phyloP scores from a whole-genome alignment of 2,888 invertebrate species.

The Asteroscopus sphinx region DNA sequence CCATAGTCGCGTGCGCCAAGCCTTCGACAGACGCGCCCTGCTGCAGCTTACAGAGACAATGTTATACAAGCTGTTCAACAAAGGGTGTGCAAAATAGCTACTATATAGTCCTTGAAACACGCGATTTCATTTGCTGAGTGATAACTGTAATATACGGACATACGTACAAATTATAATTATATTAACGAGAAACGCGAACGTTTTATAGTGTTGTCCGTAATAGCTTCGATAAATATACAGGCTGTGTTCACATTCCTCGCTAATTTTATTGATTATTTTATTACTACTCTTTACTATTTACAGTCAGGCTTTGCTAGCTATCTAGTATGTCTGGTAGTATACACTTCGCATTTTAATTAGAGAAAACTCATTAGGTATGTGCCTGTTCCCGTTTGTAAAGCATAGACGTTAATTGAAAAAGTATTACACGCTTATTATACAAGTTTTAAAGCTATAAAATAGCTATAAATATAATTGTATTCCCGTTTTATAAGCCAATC shows the following conservation, averaged over 20 bases:
- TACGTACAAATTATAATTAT: background rate
- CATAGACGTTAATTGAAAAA: conserved; percentile 55
- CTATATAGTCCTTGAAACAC: conserved; percentile 50
- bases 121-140: conserved; percentile 56
- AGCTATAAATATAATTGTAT: conserved; percentile 53
- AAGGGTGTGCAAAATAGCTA: conserved; percentile 66
- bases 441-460: conserved; percentile 52
- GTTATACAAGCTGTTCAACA: conserved; percentile 58
- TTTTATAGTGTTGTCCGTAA: conserved; percentile 5
- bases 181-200: conserved; percentile 4
- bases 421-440: conserved; percentile 48
- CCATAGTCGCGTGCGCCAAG: conserved; percentile 79
- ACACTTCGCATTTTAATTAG: conserved; percentile 44
- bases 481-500: conserved; percentile 28
- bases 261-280: conserved; percentile 50
- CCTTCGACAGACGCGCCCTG: conserved; percentile 71
- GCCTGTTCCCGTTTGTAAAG: conserved; percentile 39
- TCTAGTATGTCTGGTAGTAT: conserved; percentile 21
- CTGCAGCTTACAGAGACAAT: conserved; percentile 57
- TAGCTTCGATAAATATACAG: background rate
- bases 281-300: conserved; percentile 24
- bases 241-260: conserved; percentile 11
- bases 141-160: conserved; percentile 17
- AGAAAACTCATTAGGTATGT: conserved; percentile 42
- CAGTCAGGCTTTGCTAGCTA: background rate